Base-by-base conservation (phyloP, 2,888 invertebrate genomes). In the Alloplasta piceator region DNA sequence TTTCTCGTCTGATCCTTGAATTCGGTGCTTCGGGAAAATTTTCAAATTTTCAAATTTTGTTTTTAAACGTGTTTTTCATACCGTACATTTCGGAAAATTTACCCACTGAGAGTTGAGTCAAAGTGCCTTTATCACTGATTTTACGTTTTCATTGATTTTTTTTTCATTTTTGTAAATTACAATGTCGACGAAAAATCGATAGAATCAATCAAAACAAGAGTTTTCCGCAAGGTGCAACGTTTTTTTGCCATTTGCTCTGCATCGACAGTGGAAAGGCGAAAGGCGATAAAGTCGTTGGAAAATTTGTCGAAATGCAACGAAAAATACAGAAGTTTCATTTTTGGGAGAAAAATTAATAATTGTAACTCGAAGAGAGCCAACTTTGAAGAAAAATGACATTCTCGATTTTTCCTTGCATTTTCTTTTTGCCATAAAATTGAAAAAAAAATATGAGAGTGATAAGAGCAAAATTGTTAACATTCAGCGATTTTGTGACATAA, bases 41-140 rank as follows among this genome's bases (percentile, higher is more conserved):
- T 50, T 55, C 72, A 48, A 63, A 48, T 64, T 46, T 52, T 52
- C 48, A n/a, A n/a, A n/a, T n/a, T n/a, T n/a, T n/a, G n/a, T n/a
- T 63, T 60, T 16, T n/a, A 58, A 26, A 26, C 26, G 26, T 56
- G 56, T 38, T 72, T 50, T 66, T 52, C 46, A 12, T 55, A 43
- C 43, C 39, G 7, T 26, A 14, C 61, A 55, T 78, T 71, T 75
- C 43, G 50, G 46, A 26, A 73, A 9, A 73, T 66, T 84, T 83
- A 78, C 26, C 70, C 78, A 85, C 85, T 82, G 80, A 84, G 80
- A 81, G 81, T 85, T 88, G 84, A 81, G 86, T 86, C 84, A 87
- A 88, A 88, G 89, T 89, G 88, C 89, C 89, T 89, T 88, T 87
- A 82, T 74, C 70, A 73, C 64, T 78, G 50, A 74, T 82, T 74